Evolutionary conservation across 2,888 invertebrate species (phyloP), one percentile per base, ranked within the genome.

Genomic region (Stenichneumon culpator): DNA sequence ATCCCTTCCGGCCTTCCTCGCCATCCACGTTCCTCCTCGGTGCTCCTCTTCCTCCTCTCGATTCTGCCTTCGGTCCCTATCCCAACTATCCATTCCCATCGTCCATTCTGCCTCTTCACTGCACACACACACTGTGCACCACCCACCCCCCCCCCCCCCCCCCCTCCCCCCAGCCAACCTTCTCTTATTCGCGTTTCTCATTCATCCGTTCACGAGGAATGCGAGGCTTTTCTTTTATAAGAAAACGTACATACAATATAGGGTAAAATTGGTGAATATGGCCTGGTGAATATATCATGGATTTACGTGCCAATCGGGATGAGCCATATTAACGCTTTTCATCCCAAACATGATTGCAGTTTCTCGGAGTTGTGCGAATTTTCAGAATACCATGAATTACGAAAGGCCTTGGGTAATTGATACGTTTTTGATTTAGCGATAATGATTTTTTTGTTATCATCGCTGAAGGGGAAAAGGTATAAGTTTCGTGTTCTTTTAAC

Each of bases 61-160:
- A 54, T 69, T 65, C 79, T 50, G 65, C 60, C 79, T 82, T 52
- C 79, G 69, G 67, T 83, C 82, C 78, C 80, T 69, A 78, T 80
- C 75, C 80, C 86, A 80, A 81, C 83, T 86, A 82, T 79, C 78
- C 63, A 74, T 36, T 47, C 28, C 83, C 79, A 70, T 63, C 79
- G 70, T 75, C 63, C 79, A 70, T 70, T 79, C 44, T 28, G 50
- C 68, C 73, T 78, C 16, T 52, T 47, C 68, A n/a, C 52, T 36
- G 47, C 19, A 16, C 44, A 14, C 14, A 14, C 44, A 47, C 52
- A 63, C 14, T 72, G 39, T 63, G 63, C 63, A n/a, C 68, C 86
- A 70, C 82, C 87, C 84, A n/a, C n/a, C n/a, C n/a, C 88, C 86
- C 82, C 81, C 67, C 60, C 79, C 16, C n/a, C 50, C 22, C 57